phyloP scores from a whole-genome alignment of 2,797 vertebrate genomes.

The Momotus momota region DNA sequence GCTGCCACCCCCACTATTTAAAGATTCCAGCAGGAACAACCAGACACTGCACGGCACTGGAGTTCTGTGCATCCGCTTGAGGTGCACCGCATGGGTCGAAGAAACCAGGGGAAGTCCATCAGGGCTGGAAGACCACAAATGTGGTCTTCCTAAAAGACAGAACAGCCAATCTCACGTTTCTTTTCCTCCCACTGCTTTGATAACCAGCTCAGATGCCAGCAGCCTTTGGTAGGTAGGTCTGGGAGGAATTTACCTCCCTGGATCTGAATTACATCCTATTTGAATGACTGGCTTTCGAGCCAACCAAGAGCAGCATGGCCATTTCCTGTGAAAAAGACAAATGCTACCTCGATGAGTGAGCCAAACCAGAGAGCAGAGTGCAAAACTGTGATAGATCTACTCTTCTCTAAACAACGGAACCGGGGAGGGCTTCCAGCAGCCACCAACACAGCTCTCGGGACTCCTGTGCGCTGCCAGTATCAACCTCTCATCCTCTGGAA shows the following conservation, averaged over 20 bases:
- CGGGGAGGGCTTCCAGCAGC: conserved; percentile 19
- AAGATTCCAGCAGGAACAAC: background rate
- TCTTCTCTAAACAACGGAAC: conserved; percentile 50
- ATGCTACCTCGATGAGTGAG: conserved; percentile 3
- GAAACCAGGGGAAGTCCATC: background rate
- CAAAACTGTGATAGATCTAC: conserved; percentile 41
- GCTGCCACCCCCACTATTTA: background rate
- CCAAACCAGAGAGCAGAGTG: conserved; percentile 42
- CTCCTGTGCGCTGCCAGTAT: background rate
- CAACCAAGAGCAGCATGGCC: background rate
- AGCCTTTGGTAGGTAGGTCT: background rate
- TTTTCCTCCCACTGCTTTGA: background rate
- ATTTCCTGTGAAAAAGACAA: conserved; percentile 43
- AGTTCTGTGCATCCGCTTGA: accelerated
- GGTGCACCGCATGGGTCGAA: background rate
- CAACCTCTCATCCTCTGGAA: background rate
- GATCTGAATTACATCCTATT: background rate
- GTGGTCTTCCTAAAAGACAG: background rate
- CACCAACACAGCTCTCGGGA: background rate
- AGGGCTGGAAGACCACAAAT: background rate
- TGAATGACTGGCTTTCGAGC: background rate
- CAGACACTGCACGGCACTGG: accelerated
- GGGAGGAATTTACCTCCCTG: background rate
- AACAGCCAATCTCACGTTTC: accelerated
- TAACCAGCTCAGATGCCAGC: background rate